Evolutionary conservation across 2,888 invertebrate species (phyloP), one percentile per base, ranked within the genome.

Genomic region (Philereme vetulata): DNA sequence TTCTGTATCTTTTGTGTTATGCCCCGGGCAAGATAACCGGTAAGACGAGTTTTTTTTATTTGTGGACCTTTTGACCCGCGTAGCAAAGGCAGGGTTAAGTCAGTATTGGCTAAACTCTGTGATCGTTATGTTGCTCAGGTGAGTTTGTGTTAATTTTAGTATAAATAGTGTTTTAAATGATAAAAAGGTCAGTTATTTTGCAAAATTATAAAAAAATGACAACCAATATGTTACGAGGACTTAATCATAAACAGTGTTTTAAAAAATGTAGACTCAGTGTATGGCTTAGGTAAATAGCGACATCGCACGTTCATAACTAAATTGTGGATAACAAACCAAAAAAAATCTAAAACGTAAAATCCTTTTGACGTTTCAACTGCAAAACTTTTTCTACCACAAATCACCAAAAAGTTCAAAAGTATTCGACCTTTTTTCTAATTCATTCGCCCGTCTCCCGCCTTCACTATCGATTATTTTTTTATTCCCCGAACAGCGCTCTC

Each of bases 21-120:
- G 67, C 75, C 68, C 87, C 85, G 68, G 77, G 76, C 72, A 90
- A 91, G 91, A 91, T 86, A 92, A 92, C 92, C 85, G 90, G 92
- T 90, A 91, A 92, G 92, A 92, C 92, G 88, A 80, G 84, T 90
- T 89, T 62, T 62, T 57, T 62, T 54, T 32, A 40, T 10, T 21
- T 11, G 7, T 8, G 55, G 62, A 51, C 62, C 58, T 62, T 62
- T 88, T 89, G 87, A 86, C 87, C 90, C 84, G 68, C 76, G 67
- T 69, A 66, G 75, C 75, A 55, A 67, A 64, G 61, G 74, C 75
- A 86, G 90, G 88, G 90, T 90, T 89, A 82, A 79, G 65, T 85
- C 86, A 91, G 91, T 91, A 72, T 74, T 68, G 72, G 72, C 84
- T 79, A 90, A 88, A 84, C 89, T 89, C 81, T 76, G 59, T 66